These are phyloP conservation scores for Albula goreensis DNA, from an alignment of 2,113 vertebrate species.

Conservation along the genomic window DNA sequence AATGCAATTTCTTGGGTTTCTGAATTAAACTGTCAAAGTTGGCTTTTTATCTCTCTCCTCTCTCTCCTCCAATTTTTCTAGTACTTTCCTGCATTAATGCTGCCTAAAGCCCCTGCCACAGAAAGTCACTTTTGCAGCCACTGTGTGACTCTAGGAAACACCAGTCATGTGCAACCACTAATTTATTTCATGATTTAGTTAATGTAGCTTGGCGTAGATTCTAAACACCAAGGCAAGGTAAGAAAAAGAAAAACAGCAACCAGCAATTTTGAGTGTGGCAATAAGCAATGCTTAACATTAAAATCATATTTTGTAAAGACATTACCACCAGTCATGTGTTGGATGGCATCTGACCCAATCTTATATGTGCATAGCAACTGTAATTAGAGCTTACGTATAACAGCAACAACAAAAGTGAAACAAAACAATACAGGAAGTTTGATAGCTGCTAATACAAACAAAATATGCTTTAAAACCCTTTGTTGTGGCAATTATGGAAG, in stretches of 20 bases:
- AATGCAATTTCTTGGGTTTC: conserved; percentile 2
- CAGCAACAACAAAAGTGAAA: background rate
- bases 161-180: background rate
- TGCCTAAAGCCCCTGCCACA: background rate
- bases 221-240: background rate
- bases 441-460: conserved; percentile 9
- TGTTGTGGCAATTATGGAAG: conserved; percentile 18
- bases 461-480: conserved; percentile 1
- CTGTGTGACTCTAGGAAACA: background rate
- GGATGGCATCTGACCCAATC: background rate
- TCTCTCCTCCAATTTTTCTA: background rate
- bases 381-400: conserved; percentile 6
- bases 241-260: too few species aligned
- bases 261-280: too few species aligned
- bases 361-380: conserved; percentile 9
- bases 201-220: background rate
- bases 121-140: background rate
- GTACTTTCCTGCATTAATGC: background rate
- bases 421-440: background rate
- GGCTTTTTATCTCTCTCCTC: background rate
- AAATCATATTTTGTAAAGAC: too few species aligned
- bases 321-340: too few species aligned
- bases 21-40: background rate
- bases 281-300: too few species aligned
- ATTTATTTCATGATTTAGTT: background rate